Evolutionary conservation across 2,797 vertebrate species (phyloP).

Genomic region (Sebastes iracundus): DNA sequence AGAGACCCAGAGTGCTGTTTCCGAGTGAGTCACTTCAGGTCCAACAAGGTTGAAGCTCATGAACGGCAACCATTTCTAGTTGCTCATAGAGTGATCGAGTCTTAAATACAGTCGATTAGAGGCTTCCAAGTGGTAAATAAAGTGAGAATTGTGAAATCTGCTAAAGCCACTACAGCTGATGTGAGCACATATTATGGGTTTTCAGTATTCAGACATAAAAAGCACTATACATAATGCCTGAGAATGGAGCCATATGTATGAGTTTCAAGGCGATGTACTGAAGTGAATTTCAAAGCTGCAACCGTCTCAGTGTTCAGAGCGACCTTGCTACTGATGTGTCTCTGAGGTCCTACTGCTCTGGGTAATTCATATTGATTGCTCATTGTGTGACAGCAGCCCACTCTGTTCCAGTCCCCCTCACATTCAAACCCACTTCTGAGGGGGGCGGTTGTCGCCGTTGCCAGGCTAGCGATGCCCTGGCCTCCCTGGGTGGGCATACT

Average conservation of each 20-base stretch:
- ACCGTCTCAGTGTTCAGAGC: constrained; percentile 74
- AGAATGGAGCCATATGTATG: constrained; percentile 63
- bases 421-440: constrained; percentile 57
- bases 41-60: not conserved
- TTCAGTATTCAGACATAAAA: constrained; percentile 33
- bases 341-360: constrained; percentile 80
- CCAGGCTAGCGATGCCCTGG: constrained; percentile 60
- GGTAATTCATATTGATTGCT: constrained; percentile 84
- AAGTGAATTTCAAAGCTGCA: constrained; percentile 78
- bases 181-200: not conserved
- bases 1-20: not conserved
- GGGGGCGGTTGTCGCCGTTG: constrained; percentile 46
- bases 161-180: not conserved
- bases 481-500: constrained; percentile 74
- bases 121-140: constrained; percentile 10
- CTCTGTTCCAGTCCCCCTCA: constrained; percentile 64
- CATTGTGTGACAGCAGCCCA: constrained; percentile 80
- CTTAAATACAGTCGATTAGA: not conserved
- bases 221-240: constrained; percentile 47
- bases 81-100: not conserved
- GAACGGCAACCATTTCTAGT: not conserved
- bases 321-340: constrained; percentile 81
- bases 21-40: not conserved
- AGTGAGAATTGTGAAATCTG: constrained; percentile 18
- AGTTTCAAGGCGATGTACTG: constrained; percentile 67